Base-by-base conservation (phyloP, 2,797 vertebrate species). In the Rhynchonycteris naso region DNA sequence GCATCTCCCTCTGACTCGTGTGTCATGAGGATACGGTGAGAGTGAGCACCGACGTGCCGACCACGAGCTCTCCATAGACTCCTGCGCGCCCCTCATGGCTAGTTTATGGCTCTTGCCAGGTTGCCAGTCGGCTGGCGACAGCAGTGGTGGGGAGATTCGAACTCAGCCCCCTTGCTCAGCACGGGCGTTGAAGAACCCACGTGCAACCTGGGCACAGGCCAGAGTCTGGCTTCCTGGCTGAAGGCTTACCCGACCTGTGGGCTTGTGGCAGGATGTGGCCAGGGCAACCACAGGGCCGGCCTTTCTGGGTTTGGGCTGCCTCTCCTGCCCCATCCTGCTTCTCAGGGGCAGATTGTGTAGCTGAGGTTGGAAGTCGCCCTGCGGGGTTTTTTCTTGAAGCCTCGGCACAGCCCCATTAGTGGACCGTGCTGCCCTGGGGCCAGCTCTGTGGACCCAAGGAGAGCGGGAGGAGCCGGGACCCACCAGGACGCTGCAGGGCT, bases 151-250 rank as follows among this genome's bases (percentile, higher is more conserved):
- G 26, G 5, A 24, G 30, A 24, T 8, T 1, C 0, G 10, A 52
- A 13, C 21, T 15, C 3, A 15, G 30, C 61, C 9, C 1, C 1
- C 10, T 0, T 2, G 3, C 33, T 30, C 59, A 18, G 47, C 30
- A 7, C 2, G 5, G 50, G 18, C 2, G 14, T 0, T 12, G 7
- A 22, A 85, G n/a, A 38, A 35, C 65, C 7, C 26, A 1, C 5
- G 8, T 0, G 6, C 1, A 1, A 18, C 9, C 5, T 8, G 2
- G 56, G 56, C 3, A 9, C 5, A 1, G 35, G 26, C 18, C 35
- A 22, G 3, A 74, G 26, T 21, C 58, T 7, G 11, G 43, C 18
- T 38, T 7, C 13, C 16, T 1, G 12, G 52, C 30, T 1, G 21
- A 30, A n/a, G 33, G 1, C 38, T 35, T 30, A 35, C 12, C 18